Conservation (phyloP, 1,140 invertebrate genomes). For the Zaprionus kolodkinae region DNA sequence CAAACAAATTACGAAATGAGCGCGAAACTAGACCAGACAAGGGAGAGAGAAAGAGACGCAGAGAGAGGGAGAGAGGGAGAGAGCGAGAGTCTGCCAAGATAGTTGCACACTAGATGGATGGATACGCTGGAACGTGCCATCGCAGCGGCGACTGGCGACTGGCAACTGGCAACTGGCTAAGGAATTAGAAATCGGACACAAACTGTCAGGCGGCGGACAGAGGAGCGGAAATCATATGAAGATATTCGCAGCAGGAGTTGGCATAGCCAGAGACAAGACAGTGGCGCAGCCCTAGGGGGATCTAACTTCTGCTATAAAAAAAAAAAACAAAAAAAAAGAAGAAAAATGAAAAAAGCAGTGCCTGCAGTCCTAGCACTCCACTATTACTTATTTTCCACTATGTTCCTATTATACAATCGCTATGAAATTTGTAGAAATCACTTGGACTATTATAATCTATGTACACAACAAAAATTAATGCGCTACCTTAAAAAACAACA, state of each 20-base stretch:
- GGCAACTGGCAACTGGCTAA: slow-evolving; percentile 5
- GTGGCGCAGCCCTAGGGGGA: background rate
- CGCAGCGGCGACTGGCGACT: background rate
- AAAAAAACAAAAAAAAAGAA: too few relatives aligned
- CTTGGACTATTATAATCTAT: too few relatives aligned
- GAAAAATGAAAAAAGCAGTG: too few relatives aligned
- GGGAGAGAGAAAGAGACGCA: slow-evolving; percentile 12
- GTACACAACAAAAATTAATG: too few relatives aligned
- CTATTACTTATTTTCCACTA: too few relatives aligned
- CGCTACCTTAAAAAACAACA: too few relatives aligned
- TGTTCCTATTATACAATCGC: too few relatives aligned
- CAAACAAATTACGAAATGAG: slow-evolving; percentile 81
- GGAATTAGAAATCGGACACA: slow-evolving; percentile 24
- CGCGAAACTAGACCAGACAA: slow-evolving; percentile 44
- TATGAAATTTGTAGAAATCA: too few relatives aligned
- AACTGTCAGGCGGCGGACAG: slow-evolving; percentile 8
- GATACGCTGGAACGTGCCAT: slow-evolving; percentile 3
- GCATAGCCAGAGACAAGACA: background rate
- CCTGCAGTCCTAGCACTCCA: too few relatives aligned
- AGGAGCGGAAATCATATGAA: slow-evolving; percentile 29
- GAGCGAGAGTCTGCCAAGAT: background rate
- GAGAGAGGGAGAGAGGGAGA: background rate
- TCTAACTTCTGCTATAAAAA: too few relatives aligned
- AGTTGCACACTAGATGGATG: background rate
- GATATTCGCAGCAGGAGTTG: slow-evolving; percentile 14